A percentile compares a stretch with the other conserved stretches of the same genome.
These are phyloP conservation scores for Catharus fuscescens DNA, from an alignment of 2,113 vertebrate species.

Conservation along the genomic window DNA sequence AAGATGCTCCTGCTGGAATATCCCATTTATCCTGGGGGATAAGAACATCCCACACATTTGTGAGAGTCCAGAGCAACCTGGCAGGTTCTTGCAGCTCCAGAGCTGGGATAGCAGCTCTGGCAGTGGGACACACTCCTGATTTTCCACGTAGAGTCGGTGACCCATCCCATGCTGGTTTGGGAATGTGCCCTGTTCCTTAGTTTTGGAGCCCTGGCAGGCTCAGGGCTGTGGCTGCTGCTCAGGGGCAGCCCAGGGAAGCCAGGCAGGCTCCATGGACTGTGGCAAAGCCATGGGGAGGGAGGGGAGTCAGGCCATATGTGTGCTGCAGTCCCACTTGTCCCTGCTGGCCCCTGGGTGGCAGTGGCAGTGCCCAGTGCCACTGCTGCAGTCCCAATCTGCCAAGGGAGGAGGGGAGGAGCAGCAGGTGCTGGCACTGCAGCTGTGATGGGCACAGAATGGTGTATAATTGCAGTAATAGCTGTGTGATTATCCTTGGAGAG, in stretches of 20 bases:
- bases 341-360: too few relatives aligned
- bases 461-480: not conserved
- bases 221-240: not conserved
- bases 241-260: not conserved
- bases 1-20: not conserved
- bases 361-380: not conserved
- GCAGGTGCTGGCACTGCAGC: not conserved
- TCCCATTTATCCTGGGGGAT: not conserved
- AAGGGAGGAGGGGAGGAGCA: rapidly evolving
- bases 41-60: rapidly evolving
- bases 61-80: not conserved
- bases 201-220: not conserved
- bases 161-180: not conserved
- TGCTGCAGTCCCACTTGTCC: rapidly evolving
- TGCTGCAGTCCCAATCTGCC: not conserved
- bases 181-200: not conserved
- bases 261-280: not conserved
- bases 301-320: not conserved
- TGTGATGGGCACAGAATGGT: not conserved
- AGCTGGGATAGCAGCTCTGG: rapidly evolving
- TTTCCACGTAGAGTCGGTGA: rapidly evolving
- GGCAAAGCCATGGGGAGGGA: not conserved
- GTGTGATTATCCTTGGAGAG: not conserved
- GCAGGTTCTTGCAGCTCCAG: not conserved
- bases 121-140: not conserved